Evolutionary conservation across 2,888 invertebrate genomes (phyloP), one percentile per base, ranked within the genome.

Genomic region (Polymixis lichenea): DNA sequence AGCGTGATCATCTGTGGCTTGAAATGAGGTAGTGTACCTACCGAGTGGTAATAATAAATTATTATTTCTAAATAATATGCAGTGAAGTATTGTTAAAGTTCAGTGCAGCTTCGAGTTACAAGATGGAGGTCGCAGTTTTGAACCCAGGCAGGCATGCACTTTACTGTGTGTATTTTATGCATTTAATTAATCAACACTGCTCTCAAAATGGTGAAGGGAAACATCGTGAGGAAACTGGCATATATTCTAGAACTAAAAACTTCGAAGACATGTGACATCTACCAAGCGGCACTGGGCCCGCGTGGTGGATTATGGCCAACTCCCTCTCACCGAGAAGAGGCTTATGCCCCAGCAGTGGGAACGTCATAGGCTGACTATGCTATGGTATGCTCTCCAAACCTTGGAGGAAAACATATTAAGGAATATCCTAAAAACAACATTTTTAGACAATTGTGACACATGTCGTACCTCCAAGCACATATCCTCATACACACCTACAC

Each of bases 1-100:
- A 9, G 13, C 49, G 58, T 65, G 72, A 80, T 81, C 46, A 64
- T 80, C 62, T 64, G 38, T 60, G 60, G 51, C 49, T 38, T 9
- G 3, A 43, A 25, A 60, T 43, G 38, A 53, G 28, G 17, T 11
- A 22, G 43, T 38, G 78, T 77, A 25, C 17, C 11, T 46, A 53
- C 25, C 5, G 55, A 43, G 5, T 61, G 81, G 19, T 13, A 13
- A 1, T 15, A 46, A 58, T 58, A 0, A 22, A 65, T 66, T 2
- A 62, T 61, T 61, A 22, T 19, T 32, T 32, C 17, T 46, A n/a
- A n/a, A n/a, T n/a, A n/a, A n/a, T n/a, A n/a, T n/a, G n/a, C n/a
- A n/a, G n/a, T 19, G 43, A 46, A 25, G 19, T 22, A 13, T 38
- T 19, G 60, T 19, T 19, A 15, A 38, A 38, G 1, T 61, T 61